phyloP scores from a whole-genome alignment of 1,140 invertebrate species.

The Drosophila nikananu region DNA sequence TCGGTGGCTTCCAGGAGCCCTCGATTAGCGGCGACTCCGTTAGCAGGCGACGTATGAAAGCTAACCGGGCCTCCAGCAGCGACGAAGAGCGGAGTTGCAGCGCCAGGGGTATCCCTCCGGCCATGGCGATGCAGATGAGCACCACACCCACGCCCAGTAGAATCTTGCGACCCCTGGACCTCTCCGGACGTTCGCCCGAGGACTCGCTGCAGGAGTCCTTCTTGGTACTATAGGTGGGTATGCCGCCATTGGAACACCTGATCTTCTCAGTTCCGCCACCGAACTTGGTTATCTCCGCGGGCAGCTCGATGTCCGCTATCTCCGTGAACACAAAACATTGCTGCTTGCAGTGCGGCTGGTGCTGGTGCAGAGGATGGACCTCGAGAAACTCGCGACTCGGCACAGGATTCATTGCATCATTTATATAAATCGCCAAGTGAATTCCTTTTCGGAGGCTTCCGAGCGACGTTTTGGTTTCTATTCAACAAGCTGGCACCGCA shows the following conservation, averaged over 20 bases:
- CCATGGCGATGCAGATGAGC: slow-evolving; percentile 79
- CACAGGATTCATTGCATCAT: slow-evolving; percentile 78
- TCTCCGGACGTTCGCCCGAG: slow-evolving; percentile 59
- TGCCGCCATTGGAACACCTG: slow-evolving; percentile 72
- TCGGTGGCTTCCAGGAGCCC: slow-evolving; percentile 85
- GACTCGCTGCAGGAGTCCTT: slow-evolving; percentile 76
- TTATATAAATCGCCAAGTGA: not conserved
- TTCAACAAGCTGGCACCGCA: slow-evolving; percentile 27
- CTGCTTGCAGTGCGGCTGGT: slow-evolving; percentile 84
- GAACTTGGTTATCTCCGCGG: slow-evolving; percentile 83
- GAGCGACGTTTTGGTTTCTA: slow-evolving; percentile 3
- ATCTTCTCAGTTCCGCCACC: slow-evolving; percentile 75
- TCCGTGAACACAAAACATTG: slow-evolving; percentile 85
- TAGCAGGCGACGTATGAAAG: slow-evolving; percentile 87
- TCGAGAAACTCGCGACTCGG: slow-evolving; percentile 82
- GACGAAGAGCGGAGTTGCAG: slow-evolving; percentile 87
- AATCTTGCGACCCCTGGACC: slow-evolving; percentile 71
- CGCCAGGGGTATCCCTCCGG: slow-evolving; percentile 86
- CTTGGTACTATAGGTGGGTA: slow-evolving; percentile 69
- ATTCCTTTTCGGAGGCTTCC: not conserved
- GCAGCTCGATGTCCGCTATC: slow-evolving; percentile 82
- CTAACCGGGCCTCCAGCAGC: slow-evolving; percentile 87
- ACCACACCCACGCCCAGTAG: slow-evolving; percentile 68
- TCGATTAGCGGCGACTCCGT: slow-evolving; percentile 87
- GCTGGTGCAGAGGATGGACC: slow-evolving; percentile 80